Base-by-base conservation (phyloP, 2,888 invertebrate species). In the Drosophila testacea region DNA sequence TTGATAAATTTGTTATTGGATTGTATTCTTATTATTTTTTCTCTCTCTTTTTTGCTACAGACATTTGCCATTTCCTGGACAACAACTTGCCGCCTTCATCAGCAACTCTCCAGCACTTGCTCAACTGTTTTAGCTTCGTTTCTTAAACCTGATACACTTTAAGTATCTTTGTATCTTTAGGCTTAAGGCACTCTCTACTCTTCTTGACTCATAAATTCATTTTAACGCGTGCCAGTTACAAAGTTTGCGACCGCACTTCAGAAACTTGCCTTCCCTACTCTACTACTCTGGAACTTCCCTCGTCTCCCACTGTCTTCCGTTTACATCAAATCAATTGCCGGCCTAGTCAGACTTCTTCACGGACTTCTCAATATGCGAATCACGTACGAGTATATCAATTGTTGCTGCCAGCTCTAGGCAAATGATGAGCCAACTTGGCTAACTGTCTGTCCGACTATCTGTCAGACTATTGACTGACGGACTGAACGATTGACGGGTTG, bases 381-480 rank as follows among this genome's bases (percentile, higher is more conserved):
- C 88, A 88, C 88, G 88, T 88, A 73, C 84, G 86, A 74, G 79
- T 75, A 88, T 88, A 88, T 88, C 88, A 88, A 88, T 88, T 89
- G 86, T 89, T 89, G 84, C 81, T 86, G 77, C 76, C 77, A 83
- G 77, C 71, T 67, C 73, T 70, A 81, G 81, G 81, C 83, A 81
- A 86, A 83, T 83, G 75, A 79, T 74, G 86, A 77, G 52, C 69
- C 64, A 71, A 80, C 73, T 71, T 74, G 64, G 22, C 67, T 38
- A 55, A 47, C 64, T 73, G 42, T 50, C 64, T 63, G 54, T 46
- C 34, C 39, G 39, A 11, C 55, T 16, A 46, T 34, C 59, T 50
- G 41, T 11, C 46, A 62, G 59, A 36, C 48, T 63, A 11, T 42
- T 57, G 69, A 41, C 62, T 63, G 63, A 50, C 47, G 9, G 65